Evolutionary conservation across 2,888 invertebrate genomes (phyloP).

Genomic region (Lamproptera curius): DNA sequence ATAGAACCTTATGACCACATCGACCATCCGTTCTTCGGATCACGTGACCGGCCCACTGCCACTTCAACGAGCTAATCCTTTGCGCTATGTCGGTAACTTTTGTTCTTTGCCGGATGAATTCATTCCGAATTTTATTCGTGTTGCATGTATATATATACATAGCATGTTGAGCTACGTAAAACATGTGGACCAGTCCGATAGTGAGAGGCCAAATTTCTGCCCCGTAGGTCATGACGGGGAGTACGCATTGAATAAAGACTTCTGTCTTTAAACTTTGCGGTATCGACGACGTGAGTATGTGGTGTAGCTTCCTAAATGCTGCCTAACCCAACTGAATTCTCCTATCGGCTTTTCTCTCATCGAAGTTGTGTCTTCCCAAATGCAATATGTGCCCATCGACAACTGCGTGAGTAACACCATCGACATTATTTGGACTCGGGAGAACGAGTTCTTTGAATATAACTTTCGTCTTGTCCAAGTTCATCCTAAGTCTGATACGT

Average conservation of each 20-base stretch:
- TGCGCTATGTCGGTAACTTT: background rate
- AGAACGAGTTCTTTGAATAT: no score
- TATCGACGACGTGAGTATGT: background rate
- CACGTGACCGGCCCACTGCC: background rate
- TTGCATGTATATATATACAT: constrained; percentile 7
- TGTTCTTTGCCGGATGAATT: background rate
- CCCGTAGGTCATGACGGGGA: constrained; percentile 25
- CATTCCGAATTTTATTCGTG: background rate
- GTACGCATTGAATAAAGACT: constrained; percentile 22
- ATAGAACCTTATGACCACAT: background rate
- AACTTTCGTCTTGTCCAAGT: no score
- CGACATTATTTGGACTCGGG: no score
- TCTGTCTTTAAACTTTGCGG: constrained; percentile 8
- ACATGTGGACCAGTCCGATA: constrained; percentile 12
- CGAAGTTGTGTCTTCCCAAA: constrained; percentile 9
- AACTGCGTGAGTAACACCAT: no score
- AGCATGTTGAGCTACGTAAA: constrained; percentile 20
- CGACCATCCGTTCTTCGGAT: background rate
- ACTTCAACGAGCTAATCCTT: background rate
- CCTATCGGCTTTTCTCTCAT: background rate
- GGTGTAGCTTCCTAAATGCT: background rate
- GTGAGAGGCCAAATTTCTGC: constrained; percentile 24
- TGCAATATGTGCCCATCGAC: background rate
- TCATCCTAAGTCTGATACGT: no score
- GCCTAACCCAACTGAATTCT: background rate